Evolutionary conservation across 2,888 invertebrate species (phyloP).

Genomic region (Xylocampa areola): DNA sequence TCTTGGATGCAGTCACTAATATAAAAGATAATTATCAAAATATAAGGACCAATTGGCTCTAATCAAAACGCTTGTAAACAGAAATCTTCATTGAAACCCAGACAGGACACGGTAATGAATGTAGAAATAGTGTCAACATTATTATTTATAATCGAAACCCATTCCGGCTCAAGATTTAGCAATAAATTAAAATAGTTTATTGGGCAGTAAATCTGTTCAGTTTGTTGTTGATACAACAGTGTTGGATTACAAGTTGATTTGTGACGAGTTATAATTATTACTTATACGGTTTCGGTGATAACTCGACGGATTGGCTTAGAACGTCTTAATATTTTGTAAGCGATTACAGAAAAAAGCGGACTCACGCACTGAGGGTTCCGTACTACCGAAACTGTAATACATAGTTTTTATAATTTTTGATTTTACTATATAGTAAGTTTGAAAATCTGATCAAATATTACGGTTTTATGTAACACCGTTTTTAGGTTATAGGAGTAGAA

Average conservation of each 20-base stretch:
- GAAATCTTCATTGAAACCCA: slow-evolving; percentile 20
- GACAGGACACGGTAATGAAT: slow-evolving; percentile 44
- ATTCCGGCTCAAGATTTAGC: slow-evolving; percentile 66
- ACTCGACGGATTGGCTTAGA: slow-evolving; percentile 33
- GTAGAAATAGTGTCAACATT: slow-evolving; percentile 60
- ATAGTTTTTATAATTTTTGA: too few relatives aligned
- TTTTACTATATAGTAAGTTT: too few relatives aligned
- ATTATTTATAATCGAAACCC: slow-evolving; percentile 66
- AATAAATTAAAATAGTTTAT: slow-evolving; percentile 71
- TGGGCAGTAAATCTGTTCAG: slow-evolving; percentile 70
- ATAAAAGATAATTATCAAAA: too few relatives aligned
- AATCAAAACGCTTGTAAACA: slow-evolving; percentile 1
- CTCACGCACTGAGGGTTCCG: too few relatives aligned
- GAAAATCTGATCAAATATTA: too few relatives aligned
- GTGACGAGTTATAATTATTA: slow-evolving; percentile 61
- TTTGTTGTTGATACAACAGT: slow-evolving; percentile 66
- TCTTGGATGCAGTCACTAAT: too few relatives aligned
- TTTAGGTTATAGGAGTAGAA: too few relatives aligned
- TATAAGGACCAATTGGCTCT: background rate
- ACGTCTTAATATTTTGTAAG: slow-evolving; percentile 19
- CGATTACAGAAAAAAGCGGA: too few relatives aligned
- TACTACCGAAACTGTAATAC: too few relatives aligned
- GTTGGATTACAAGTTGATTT: slow-evolving; percentile 72
- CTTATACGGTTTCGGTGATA: slow-evolving; percentile 34
- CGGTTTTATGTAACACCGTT: too few relatives aligned